Percentiles rank a stretch among this genome's conserved stretches.
These are phyloP conservation scores for Ceratina calcarata DNA, from an alignment of 1,140 invertebrate genomes.

Conservation along the genomic window DNA sequence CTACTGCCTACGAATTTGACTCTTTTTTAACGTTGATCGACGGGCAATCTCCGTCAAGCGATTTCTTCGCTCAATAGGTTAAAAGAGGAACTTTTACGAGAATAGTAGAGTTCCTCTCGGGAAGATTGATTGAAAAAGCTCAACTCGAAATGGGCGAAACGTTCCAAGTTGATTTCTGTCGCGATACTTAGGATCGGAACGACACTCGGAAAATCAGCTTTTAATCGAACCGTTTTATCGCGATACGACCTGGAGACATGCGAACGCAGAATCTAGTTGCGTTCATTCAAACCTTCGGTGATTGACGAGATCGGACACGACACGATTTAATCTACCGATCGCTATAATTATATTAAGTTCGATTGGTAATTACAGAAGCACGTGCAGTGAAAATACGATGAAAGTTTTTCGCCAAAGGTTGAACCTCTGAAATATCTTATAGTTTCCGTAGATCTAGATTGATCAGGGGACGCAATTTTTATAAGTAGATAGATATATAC, in stretches of 20 bases:
- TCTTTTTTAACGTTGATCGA: slow-evolving; percentile 9
- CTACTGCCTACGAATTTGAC: no score
- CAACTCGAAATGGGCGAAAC: neutral
- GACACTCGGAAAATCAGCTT: slow-evolving; percentile 50
- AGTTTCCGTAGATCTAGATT: neutral
- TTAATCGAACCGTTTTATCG: slow-evolving; percentile 56
- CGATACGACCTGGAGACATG: slow-evolving; percentile 21
- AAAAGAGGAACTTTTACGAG: slow-evolving; percentile 10
- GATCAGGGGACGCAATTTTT: slow-evolving; percentile 4
- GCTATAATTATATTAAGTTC: slow-evolving; percentile 56
- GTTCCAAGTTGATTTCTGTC: no score
- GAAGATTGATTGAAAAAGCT: slow-evolving; percentile 12
- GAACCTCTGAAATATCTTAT: neutral
- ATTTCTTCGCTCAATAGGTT: neutral
- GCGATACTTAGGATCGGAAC: no score
- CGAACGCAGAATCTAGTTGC: slow-evolving; percentile 15
- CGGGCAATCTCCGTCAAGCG: neutral
- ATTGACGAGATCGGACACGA: slow-evolving; percentile 30
- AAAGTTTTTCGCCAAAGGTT: neutral
- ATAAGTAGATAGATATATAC: neutral
- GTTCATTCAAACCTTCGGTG: slow-evolving; percentile 29
- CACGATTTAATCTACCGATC: slow-evolving; percentile 54
- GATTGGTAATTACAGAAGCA: slow-evolving; percentile 27
- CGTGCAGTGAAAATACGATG: neutral
- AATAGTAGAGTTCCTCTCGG: neutral